Percentiles rank a stretch among this genome's conserved stretches.
Evolutionary conservation across 1,140 invertebrate genomes (phyloP).

Genomic region (Himalopsyche phryganea): DNA sequence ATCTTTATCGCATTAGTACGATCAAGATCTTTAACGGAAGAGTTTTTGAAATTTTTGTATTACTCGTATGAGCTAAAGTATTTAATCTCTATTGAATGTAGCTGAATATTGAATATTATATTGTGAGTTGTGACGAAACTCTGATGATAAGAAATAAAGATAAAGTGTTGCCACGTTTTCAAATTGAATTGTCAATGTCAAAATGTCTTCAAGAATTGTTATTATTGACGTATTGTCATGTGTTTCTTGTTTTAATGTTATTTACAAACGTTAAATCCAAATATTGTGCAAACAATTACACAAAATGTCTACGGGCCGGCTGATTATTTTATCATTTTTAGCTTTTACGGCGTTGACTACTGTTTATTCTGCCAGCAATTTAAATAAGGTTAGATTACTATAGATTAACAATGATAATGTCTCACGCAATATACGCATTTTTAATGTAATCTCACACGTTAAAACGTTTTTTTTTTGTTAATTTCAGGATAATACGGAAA

Average conservation of each 20-base stretch:
- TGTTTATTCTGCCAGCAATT: conserved; percentile 7
- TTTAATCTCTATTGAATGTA: too few species aligned
- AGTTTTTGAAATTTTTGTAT: too few species aligned
- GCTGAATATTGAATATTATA: neutral
- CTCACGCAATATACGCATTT: conserved; percentile 1
- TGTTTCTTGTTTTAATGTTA: conserved; percentile 12
- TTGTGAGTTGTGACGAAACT: too few species aligned
- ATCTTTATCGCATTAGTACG: too few species aligned
- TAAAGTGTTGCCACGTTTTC: conserved; percentile 13
- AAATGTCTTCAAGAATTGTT: conserved; percentile 12
- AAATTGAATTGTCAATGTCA: conserved; percentile 19
- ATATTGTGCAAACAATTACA: neutral
- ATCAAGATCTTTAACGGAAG: too few species aligned
- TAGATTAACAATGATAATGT: neutral
- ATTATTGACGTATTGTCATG: conserved; percentile 26
- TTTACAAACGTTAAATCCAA: conserved; percentile 5
- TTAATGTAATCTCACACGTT: conserved; percentile 5
- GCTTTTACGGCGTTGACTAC: conserved; percentile 5
- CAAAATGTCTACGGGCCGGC: conserved; percentile 4
- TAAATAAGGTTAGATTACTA: conserved; percentile 18
- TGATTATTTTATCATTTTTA: conserved; percentile 7
- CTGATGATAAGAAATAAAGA: too few species aligned
- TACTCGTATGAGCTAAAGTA: too few species aligned
- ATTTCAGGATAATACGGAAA: conserved; percentile 59
- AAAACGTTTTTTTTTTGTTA: neutral